A percentile compares a stretch with the other conserved stretches of the same genome.
These are phyloP conservation scores for Trichonephila clavata DNA, from an alignment of 1,140 invertebrate genomes.

Conservation along the genomic window DNA sequence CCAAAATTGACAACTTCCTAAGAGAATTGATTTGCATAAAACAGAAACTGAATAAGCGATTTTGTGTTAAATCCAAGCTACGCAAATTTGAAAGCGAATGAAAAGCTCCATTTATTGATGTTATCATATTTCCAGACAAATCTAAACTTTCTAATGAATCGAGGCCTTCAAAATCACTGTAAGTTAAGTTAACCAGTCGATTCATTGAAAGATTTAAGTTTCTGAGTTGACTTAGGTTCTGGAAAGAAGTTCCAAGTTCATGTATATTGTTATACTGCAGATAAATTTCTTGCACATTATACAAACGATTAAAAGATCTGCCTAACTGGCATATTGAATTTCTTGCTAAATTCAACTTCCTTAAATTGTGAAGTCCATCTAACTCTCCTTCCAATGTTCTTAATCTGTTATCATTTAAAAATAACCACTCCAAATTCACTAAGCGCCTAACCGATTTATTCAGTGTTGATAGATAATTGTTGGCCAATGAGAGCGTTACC, in stretches of 20 bases:
- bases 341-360: slow-evolving; percentile 40
- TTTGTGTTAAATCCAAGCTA: slow-evolving; percentile 50
- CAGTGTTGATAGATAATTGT: slow-evolving; percentile 43
- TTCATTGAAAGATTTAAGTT: slow-evolving; percentile 67
- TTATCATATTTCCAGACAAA: slow-evolving; percentile 56
- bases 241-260: slow-evolving; percentile 45
- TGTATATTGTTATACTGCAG: slow-evolving; percentile 62
- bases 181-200: background rate
- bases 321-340: slow-evolving; percentile 51
- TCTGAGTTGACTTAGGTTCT: slow-evolving; percentile 31
- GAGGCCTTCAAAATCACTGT: slow-evolving; percentile 18
- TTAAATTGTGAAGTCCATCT: slow-evolving; percentile 44
- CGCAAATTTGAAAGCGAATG: slow-evolving; percentile 4
- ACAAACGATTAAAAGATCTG: slow-evolving; percentile 30
- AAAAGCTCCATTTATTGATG: slow-evolving; percentile 44
- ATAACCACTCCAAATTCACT: slow-evolving; percentile 54
- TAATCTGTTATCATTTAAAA: slow-evolving; percentile 59
- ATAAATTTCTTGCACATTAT: slow-evolving; percentile 53
- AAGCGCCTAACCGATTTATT: slow-evolving; percentile 54
- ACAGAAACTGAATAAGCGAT: slow-evolving; percentile 32
- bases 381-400: slow-evolving; percentile 62
- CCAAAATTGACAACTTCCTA: slow-evolving; percentile 43
- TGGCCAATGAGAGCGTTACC: slow-evolving; percentile 48
- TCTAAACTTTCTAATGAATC: slow-evolving; percentile 48
- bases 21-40: slow-evolving; percentile 52